Evolutionary conservation across 2,888 invertebrate genomes (phyloP), one percentile per base, ranked within the genome.

Genomic region (Tethea ocularis): DNA sequence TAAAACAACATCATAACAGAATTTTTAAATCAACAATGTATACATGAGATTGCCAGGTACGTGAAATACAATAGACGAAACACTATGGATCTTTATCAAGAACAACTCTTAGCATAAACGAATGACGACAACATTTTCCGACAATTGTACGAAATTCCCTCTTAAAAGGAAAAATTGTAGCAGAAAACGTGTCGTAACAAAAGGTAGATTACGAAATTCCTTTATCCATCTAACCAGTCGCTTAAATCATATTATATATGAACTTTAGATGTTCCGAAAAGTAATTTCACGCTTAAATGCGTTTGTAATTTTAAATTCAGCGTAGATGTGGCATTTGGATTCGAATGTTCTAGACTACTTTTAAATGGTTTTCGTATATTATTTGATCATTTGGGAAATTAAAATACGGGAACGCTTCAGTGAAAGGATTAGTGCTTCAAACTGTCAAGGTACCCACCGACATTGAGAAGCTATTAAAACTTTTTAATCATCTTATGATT

Each of bases 201-300:
- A 46, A 46, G 46, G 20, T 46, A 46, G 46, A 46, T 46, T 46
- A 46, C 20, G 46, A 46, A 46, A 46, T 46, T 46, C 46, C 20
- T 20, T 46, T 46, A 46, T 46, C 46, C 46, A 46, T 46, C 46
- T 46, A 46, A 46, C 46, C 46, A 7, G 46, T 46, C 46, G 46
- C 20, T 10, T 46, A 46, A 46, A 46, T 46, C 17, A 46, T 46
- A n/a, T 46, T 46, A 46, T 17, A 13, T 46, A 46, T 46, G 17
- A 46, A 46, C 41, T 46, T 46, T 46, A 20, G 41, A 46, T 46
- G 41, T 46, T 46, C 41, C 20, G 8, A 46, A 46, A 46, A 46
- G 41, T 20, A 46, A 46, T 46, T 46, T 46, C 20, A 46, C 46
- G 46, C 46, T 46, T 20, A 46, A 46, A 46, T 46, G 20, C 46